Evolutionary conservation across 2,797 vertebrate species (phyloP), one percentile per base, ranked within the genome.

Genomic region (Xenopus petersii): DNA sequence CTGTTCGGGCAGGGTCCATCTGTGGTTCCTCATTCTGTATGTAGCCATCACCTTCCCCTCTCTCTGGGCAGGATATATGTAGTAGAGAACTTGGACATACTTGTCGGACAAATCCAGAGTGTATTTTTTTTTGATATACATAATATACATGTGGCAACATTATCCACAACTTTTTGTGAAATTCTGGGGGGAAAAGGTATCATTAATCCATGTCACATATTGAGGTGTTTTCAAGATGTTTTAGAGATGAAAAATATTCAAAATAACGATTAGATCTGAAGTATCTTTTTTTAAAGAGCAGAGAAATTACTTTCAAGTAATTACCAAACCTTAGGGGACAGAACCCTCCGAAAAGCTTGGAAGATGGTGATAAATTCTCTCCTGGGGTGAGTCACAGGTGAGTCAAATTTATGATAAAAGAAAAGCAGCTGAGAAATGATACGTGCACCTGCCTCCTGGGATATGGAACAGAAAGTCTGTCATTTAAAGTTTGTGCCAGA

Each of bases 251-350:
- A 51, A 76, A 48, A 47, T 30, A 59, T 60, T 65, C 26, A 36
- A 70, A 71, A 17, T 47, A 21, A 58, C 11, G 58, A 33, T 60
- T 70, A 66, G 33, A 71, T 59, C 13, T 76, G 67, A 75, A 75
- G 61, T 70, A 12, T 24, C 66, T 49, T 26, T 30, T 21, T 26
- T 64, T 51, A 75, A 64, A 70, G 24, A 70, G 49, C 17, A 75
- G 67, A 49, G 68, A 63, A 72, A 72, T 62, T 59, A 56, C 74
- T 70, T 76, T 76, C 55, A 65, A 76, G 68, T 64, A 65, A 46
- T 70, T 51, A 75, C 36, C 46, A 36, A 76, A 30, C 46, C 62
- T 71, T 71, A 59, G 26, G 68, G 54, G 74, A 76, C 42, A 16
- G 54, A 60, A 67, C 4, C 13, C 66, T 56, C 9, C 9, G 15